These are phyloP conservation scores for Cosmorhoe ocellata DNA, from an alignment of 2,888 invertebrate species.

Conservation along the genomic window DNA sequence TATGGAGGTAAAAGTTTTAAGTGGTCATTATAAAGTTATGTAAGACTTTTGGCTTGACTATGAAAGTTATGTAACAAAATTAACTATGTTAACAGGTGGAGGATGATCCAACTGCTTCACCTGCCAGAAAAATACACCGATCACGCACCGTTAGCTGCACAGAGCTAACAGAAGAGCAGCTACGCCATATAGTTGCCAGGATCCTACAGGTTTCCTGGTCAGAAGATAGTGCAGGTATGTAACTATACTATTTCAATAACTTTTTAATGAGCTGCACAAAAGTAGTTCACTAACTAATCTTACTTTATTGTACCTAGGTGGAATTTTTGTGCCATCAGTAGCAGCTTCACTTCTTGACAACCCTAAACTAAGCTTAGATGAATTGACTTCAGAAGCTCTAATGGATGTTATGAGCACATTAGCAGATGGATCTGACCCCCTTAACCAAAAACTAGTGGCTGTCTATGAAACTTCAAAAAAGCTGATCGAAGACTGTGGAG, in stretches of 20 bases:
- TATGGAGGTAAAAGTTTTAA: slow-evolving; percentile 61
- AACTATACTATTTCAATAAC: slow-evolving; percentile 22
- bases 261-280: neutral
- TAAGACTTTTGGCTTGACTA: slow-evolving; percentile 9
- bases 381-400: slow-evolving; percentile 85
- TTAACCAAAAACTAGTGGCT: slow-evolving; percentile 76
- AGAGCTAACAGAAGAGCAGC: slow-evolving; percentile 85
- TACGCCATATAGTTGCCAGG: slow-evolving; percentile 84
- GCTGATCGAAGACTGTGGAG: slow-evolving; percentile 71
- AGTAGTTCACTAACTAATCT: neutral
- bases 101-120: slow-evolving; percentile 72
- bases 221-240: slow-evolving; percentile 79
- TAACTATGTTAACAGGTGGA: slow-evolving; percentile 60
- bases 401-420: slow-evolving; percentile 85
- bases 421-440: slow-evolving; percentile 80
- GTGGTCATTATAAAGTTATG: slow-evolving; percentile 6
- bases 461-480: slow-evolving; percentile 70
- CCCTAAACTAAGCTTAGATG: slow-evolving; percentile 72
- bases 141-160: slow-evolving; percentile 76
- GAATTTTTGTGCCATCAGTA: slow-evolving; percentile 82
- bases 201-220: slow-evolving; percentile 89
- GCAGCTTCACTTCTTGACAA: slow-evolving; percentile 80
- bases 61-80: slow-evolving; percentile 17
- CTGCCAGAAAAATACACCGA: slow-evolving; percentile 68
- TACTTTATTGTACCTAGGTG: slow-evolving; percentile 49